phyloP scores from a whole-genome alignment of 2,888 invertebrate genomes.

The Pseudeuparius sepicola region DNA sequence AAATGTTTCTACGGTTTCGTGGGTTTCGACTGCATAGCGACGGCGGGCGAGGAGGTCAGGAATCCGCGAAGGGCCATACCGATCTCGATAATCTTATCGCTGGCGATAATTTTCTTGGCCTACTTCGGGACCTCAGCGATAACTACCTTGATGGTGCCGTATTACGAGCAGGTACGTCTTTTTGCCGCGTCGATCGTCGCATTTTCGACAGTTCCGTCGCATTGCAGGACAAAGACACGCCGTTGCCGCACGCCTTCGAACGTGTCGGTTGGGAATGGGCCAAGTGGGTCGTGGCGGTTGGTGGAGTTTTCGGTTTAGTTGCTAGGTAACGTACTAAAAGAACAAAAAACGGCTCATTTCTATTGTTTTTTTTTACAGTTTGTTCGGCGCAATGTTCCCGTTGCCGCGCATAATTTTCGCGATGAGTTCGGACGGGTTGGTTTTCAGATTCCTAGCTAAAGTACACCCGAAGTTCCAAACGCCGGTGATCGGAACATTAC shows the following conservation, averaged over 20 bases:
- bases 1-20: conserved; percentile 89
- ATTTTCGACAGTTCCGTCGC: conserved; percentile 6
- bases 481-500: conserved; percentile 64
- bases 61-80: conserved; percentile 82
- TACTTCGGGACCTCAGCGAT: conserved; percentile 85
- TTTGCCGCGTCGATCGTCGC: not conserved
- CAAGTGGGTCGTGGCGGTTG: conserved; percentile 73
- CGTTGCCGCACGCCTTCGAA: conserved; percentile 70
- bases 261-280: conserved; percentile 65
- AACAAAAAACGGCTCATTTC: not conserved
- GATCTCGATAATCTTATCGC: conserved; percentile 71
- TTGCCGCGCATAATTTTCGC: conserved; percentile 80
- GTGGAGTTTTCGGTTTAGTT: conserved; percentile 76
- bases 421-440: conserved; percentile 77
- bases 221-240: conserved; percentile 61
- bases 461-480: conserved; percentile 68
- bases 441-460: conserved; percentile 65
- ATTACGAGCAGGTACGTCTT: conserved; percentile 54
- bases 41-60: conserved; percentile 76
- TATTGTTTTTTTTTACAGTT: too few species aligned
- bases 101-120: conserved; percentile 73
- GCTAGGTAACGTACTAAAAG: conserved; percentile 54
- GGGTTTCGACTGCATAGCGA: conserved; percentile 85
- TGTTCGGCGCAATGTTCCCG: conserved; percentile 79
- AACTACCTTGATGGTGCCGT: conserved; percentile 79